Percentiles rank a stretch among this genome's conserved stretches.
Evolutionary conservation across 2,888 invertebrate genomes (phyloP).

Genomic region (Orthonychiurus folsomi): DNA sequence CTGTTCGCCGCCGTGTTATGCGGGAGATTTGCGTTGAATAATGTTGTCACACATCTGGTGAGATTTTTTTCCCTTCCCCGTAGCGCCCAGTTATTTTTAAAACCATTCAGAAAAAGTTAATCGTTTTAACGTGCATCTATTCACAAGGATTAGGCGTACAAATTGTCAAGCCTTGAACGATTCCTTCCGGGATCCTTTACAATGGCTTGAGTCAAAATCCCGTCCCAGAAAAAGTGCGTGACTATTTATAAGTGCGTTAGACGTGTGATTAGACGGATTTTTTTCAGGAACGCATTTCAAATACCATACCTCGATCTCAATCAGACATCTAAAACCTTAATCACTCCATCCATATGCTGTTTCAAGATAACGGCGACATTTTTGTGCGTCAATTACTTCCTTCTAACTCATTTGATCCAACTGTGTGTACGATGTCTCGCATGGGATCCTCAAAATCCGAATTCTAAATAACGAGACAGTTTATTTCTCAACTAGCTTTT

Average conservation of each 20-base stretch:
- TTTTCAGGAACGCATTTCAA: background rate
- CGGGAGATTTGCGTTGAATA: background rate
- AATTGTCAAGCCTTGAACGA: background rate
- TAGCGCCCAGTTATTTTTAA: background rate
- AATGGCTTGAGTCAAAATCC: too few relatives aligned
- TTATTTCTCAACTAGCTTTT: too few relatives aligned
- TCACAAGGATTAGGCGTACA: background rate
- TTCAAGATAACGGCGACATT: too few relatives aligned
- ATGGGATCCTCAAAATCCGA: too few relatives aligned
- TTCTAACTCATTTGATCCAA: background rate
- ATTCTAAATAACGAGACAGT: too few relatives aligned
- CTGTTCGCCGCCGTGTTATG: background rate
- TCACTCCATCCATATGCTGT: too few relatives aligned
- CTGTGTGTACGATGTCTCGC: background rate
- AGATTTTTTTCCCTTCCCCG: background rate
- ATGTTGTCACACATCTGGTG: slow-evolving; percentile 1
- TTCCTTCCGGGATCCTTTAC: background rate
- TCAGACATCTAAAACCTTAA: background rate
- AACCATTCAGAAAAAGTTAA: background rate
- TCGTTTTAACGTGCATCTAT: background rate
- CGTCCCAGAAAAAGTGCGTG: background rate
- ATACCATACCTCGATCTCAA: background rate
- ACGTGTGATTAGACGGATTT: background rate
- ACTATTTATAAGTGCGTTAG: background rate
- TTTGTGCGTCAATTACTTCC: background rate